Conservation (phyloP, 2,888 invertebrate species). For the Byasa hedistus region DNA sequence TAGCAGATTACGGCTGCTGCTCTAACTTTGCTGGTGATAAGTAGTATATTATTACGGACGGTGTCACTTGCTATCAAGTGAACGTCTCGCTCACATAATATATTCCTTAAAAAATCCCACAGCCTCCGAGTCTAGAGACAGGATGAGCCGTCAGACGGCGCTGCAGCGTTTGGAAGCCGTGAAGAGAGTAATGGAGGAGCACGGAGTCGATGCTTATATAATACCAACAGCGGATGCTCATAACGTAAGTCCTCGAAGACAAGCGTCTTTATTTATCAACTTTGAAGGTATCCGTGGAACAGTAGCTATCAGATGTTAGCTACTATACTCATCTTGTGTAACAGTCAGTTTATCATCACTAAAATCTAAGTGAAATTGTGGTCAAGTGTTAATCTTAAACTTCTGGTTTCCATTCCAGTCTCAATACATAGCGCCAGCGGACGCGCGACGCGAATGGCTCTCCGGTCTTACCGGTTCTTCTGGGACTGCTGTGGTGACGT, state of each 20-base stretch:
- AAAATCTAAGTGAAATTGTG: neutral
- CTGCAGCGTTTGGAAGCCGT: constrained; percentile 47
- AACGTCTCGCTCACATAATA: no score
- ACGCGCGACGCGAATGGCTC: constrained; percentile 91
- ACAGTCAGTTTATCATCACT: neutral
- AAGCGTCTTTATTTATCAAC: neutral
- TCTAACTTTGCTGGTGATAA: neutral
- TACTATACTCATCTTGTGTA: no score
- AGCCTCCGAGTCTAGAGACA: constrained; percentile 38
- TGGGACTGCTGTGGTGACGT: constrained; percentile 92
- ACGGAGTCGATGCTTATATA: constrained; percentile 86
- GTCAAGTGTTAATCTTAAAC: neutral
- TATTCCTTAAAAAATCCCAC: constrained; percentile 18
- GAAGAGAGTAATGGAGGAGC: constrained; percentile 41
- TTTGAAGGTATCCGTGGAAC: no score
- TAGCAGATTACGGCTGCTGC: neutral
- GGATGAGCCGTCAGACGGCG: constrained; percentile 41
- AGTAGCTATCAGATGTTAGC: no score
- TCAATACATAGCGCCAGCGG: constrained; percentile 92
- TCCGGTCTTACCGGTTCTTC: constrained; percentile 94
- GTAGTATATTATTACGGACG: neutral
- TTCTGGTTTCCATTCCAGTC: constrained; percentile 64
- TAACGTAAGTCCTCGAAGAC: constrained; percentile 74
- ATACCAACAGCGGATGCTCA: constrained; percentile 92
- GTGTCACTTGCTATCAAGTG: no score